Conservation (phyloP, 2,797 vertebrate species). For the Schizopygopsis malacanthus region DNA sequence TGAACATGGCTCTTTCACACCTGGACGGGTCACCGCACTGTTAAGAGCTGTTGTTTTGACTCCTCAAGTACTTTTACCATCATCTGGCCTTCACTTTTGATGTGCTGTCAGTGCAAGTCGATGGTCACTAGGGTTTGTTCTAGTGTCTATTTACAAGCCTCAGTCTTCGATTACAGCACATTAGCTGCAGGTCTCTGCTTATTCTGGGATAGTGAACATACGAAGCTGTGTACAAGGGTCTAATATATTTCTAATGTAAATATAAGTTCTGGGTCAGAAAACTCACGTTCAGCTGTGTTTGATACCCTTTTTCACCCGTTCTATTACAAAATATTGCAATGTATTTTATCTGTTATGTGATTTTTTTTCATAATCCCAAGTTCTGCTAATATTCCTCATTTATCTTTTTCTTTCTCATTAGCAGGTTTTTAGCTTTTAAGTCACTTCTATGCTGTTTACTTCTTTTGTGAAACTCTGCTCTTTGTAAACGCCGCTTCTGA, state of each 20-base stretch:
- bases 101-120: neutral
- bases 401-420: neutral
- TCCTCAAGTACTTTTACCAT: conserved; percentile 23
- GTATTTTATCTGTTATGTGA: neutral
- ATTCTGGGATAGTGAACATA: neutral
- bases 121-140: neutral
- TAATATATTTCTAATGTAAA: neutral
- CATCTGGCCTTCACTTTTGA: neutral
- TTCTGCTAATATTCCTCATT: neutral
- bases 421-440: neutral
- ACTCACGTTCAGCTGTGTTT: neutral
- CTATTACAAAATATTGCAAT: neutral
- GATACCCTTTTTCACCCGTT: neutral
- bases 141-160: neutral
- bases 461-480: neutral
- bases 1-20: conserved; percentile 1
- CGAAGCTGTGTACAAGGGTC: too few species aligned
- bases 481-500: neutral
- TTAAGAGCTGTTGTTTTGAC: neutral
- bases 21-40: neutral
- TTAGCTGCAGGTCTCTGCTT: neutral
- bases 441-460: neutral
- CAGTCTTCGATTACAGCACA: neutral
- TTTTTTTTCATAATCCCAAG: neutral
- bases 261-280: neutral